Conservation (phyloP, 2,888 invertebrate genomes). For the Mycalesis mineus region DNA sequence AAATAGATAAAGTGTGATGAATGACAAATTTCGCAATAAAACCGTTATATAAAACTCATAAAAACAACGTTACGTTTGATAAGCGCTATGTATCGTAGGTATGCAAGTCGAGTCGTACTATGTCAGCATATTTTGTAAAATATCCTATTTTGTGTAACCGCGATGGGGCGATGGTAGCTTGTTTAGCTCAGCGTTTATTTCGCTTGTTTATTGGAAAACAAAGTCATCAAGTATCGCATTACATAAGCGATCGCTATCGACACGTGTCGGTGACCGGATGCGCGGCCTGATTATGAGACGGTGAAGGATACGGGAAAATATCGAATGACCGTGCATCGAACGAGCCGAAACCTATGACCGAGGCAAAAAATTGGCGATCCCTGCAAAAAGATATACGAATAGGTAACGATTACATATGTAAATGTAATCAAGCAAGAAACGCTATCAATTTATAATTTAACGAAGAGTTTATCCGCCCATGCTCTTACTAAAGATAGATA, state of each 20-base stretch:
- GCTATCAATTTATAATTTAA: no score
- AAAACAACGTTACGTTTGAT: neutral
- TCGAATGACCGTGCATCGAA: no score
- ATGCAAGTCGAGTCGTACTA: neutral
- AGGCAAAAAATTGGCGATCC: no score
- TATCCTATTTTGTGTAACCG: neutral
- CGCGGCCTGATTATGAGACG: neutral
- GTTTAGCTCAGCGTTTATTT: neutral
- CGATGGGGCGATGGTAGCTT: no score
- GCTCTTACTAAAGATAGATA: no score
- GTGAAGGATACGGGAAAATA: neutral
- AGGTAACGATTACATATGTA: no score
- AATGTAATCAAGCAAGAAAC: no score
- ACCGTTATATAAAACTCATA: neutral
- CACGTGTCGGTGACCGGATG: neutral
- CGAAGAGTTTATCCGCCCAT: no score
- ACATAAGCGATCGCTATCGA: neutral
- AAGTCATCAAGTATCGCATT: neutral
- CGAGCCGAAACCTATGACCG: no score
- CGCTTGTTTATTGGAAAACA: neutral
- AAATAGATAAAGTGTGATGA: neutral
- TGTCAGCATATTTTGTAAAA: neutral
- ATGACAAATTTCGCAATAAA: neutral
- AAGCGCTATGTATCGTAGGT: neutral
- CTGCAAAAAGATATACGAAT: neutral